Evolutionary conservation across 2,888 invertebrate genomes (phyloP), one percentile per base, ranked within the genome.

Genomic region (Zaprionus lineosus): DNA sequence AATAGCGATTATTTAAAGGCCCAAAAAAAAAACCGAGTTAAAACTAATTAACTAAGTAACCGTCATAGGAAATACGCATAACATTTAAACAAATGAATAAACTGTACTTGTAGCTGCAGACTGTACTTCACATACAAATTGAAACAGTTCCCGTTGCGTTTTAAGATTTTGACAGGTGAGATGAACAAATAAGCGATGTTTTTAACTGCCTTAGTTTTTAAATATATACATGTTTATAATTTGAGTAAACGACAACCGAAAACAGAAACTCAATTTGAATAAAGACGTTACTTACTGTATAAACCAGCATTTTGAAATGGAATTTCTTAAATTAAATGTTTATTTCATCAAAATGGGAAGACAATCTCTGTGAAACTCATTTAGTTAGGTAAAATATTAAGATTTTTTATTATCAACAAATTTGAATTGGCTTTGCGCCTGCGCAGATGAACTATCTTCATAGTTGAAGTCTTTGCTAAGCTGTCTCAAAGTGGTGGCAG

Each of bases 221-320:
- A 64, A 50, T 60, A 48, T 43, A 51, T 46, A 26, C 16, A 41
- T 24, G n/a, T 24, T 24, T 40, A 33, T 62, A 33, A 56, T 56
- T 71, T 66, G 39, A 56, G 51, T 58, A 40, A 67, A 51, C 41
- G 55, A 59, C 57, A 53, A n/a, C n/a, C 58, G 40, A 33, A 34
- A 65, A 39, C 51, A 28, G 18, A 56, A 65, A 55, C 48, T 66
- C 52, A 46, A 60, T 51, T 59, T 52, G 43, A 73, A 73, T 72
- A 73, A 73, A 73, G 67, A 76, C 73, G 76, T 73, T 76, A 73
- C 72, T 71, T 73, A 76, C 58, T 76, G 76, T 73, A 72, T 31
- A 64, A 50, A 34, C 26, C 29, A 34, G 9, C 5, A 3, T 29
- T 29, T 11, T 31, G 4, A 12, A 2, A 11, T 24, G 24, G n/a